A percentile compares a stretch with the other conserved stretches of the same genome.
phyloP scores from a whole-genome alignment of 2,797 vertebrate genomes.

The Echiichthys vipera region DNA sequence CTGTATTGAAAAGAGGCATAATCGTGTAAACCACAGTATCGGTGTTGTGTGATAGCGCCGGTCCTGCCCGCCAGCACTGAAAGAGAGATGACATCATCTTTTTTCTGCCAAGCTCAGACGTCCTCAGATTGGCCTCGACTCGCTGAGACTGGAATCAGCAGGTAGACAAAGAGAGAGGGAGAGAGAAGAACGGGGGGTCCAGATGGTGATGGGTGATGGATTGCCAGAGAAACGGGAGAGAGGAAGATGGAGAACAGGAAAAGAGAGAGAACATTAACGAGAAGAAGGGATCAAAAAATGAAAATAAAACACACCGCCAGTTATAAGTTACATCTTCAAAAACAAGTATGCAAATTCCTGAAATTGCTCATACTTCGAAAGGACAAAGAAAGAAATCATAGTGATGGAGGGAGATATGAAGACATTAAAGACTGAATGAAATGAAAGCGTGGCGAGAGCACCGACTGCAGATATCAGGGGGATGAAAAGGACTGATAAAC shows the following conservation, averaged over 20 bases:
- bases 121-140: constrained; percentile 72
- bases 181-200: constrained; percentile 47
- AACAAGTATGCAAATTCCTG: constrained; percentile 7
- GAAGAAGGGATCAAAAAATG: neutral
- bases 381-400: constrained; percentile 6
- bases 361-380: constrained; percentile 1
- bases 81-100: constrained; percentile 81
- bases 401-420: neutral
- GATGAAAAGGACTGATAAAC: constrained; percentile 30
- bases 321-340: constrained; percentile 10
- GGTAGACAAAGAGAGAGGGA: constrained; percentile 70
- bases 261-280: constrained; percentile 1
- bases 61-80: constrained; percentile 64
- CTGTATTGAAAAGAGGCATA: constrained; percentile 52
- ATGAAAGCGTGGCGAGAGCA: constrained; percentile 14
- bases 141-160: constrained; percentile 64
- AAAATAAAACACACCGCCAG: neutral
- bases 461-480: constrained; percentile 22
- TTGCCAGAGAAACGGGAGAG: constrained; percentile 8
- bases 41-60: constrained; percentile 35
- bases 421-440: constrained; percentile 18
- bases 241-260: constrained; percentile 7
- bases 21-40: constrained; percentile 52
- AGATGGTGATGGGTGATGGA: constrained; percentile 60
- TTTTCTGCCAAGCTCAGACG: constrained; percentile 68